These are phyloP conservation scores for Drosophila leontia DNA, from an alignment of 1,140 invertebrate genomes.

Conservation along the genomic window DNA sequence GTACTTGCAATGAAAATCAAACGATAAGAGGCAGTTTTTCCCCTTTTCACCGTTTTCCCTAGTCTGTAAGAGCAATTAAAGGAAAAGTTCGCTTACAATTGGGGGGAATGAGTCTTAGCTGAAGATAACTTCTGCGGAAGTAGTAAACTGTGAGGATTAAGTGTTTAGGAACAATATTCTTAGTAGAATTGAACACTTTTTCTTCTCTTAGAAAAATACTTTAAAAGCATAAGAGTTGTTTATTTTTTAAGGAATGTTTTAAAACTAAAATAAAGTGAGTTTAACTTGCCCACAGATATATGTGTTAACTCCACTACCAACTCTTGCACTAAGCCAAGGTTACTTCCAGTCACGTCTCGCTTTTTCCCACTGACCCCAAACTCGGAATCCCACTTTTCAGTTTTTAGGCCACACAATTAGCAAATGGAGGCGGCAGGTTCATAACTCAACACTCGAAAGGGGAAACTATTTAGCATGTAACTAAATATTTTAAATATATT, in stretches of 20 bases:
- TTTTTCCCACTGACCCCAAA: slow-evolving; percentile 1
- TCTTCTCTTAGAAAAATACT: background rate
- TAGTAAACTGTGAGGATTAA: slow-evolving; percentile 37
- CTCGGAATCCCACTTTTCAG: slow-evolving; percentile 13
- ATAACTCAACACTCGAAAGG: slow-evolving; percentile 43
- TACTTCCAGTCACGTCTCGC: slow-evolving; percentile 54
- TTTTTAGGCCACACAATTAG: slow-evolving; percentile 54
- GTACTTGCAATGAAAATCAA: slow-evolving; percentile 61
- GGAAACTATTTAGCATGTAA: slow-evolving; percentile 53
- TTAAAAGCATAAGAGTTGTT: too few species aligned
- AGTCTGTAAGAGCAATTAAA: slow-evolving; percentile 73
- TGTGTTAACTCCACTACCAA: background rate
- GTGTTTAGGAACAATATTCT: slow-evolving; percentile 7
- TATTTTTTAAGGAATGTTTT: too few species aligned
- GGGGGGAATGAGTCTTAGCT: slow-evolving; percentile 11
- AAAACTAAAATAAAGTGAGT: too few species aligned
- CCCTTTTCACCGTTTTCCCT: slow-evolving; percentile 27
- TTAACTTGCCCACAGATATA: background rate
- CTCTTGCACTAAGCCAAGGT: background rate
- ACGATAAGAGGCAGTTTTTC: slow-evolving; percentile 74
- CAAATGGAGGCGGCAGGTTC: slow-evolving; percentile 37
- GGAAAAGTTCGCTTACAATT: slow-evolving; percentile 45
- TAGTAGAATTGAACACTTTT: background rate
- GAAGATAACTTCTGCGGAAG: slow-evolving; percentile 27
- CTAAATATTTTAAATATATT: slow-evolving; percentile 49